A percentile compares a stretch with the other conserved stretches of the same genome.
Evolutionary conservation across 2,113 vertebrate genomes (phyloP).

Genomic region (Galeopterus variegatus): DNA sequence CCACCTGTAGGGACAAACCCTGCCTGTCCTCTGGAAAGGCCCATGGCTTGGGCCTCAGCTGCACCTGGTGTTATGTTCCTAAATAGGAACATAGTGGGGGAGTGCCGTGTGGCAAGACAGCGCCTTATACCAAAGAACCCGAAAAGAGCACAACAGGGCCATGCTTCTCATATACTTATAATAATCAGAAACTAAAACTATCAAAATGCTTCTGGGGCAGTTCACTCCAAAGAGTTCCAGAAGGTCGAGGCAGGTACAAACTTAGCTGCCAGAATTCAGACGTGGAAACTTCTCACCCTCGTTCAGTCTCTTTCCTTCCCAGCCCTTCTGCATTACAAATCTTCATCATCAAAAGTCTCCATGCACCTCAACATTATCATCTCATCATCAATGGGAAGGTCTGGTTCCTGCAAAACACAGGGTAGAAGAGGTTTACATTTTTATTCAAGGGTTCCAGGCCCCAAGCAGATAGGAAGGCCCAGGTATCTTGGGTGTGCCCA

Average conservation of each 20-base stretch:
- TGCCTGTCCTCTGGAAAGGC: background rate
- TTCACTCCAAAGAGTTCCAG: background rate
- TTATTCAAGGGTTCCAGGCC: background rate
- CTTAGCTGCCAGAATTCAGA: background rate
- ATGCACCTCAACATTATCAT: constrained; percentile 89
- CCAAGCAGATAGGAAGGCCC: background rate
- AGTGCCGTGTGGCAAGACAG: background rate
- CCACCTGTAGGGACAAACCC: background rate
- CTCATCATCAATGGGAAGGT: constrained; percentile 85
- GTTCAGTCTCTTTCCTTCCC: background rate
- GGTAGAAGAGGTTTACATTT: background rate
- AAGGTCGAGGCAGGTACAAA: background rate
- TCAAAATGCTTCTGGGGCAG: background rate
- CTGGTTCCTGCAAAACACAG: constrained; percentile 85
- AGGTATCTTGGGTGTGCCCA: background rate
- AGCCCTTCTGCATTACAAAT: constrained; percentile 79
- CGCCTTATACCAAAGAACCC: background rate
- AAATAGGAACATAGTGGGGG: background rate
- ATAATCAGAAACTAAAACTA: constrained; percentile 56
- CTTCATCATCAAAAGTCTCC: constrained; percentile 94
- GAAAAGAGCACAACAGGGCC: background rate
- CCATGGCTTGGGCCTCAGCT: background rate
- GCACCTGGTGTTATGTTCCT: too few relatives aligned
- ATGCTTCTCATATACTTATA: constrained; percentile 35
- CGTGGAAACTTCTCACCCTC: background rate